Conservation (phyloP, 2,113 vertebrate species). For the Paratilapia polleni region DNA sequence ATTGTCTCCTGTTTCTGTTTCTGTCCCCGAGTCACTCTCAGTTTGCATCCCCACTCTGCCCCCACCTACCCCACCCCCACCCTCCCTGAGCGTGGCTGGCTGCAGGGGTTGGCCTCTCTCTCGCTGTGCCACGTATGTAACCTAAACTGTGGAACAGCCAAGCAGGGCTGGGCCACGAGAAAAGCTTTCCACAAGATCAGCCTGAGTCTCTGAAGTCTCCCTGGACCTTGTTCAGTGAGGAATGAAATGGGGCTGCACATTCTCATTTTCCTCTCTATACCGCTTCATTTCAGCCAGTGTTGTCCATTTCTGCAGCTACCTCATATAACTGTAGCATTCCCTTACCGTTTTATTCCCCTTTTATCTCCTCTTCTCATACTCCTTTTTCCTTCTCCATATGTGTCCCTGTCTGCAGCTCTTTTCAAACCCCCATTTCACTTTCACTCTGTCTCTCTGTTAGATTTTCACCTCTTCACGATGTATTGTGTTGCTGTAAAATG, state of each 20-base stretch:
- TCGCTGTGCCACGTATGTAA: slow-evolving; percentile 64
- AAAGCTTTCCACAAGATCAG: slow-evolving; percentile 51
- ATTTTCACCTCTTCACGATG: slow-evolving; percentile 18
- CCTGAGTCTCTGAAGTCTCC: slow-evolving; percentile 25
- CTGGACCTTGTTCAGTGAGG: slow-evolving; percentile 34
- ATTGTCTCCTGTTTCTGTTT: slow-evolving; percentile 28
- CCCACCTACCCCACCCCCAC: neutral
- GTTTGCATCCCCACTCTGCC: slow-evolving; percentile 19
- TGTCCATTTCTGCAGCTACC: slow-evolving; percentile 1
- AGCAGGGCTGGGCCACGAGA: slow-evolving; percentile 39
- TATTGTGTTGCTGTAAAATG: slow-evolving; percentile 51
- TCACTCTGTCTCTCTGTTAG: slow-evolving; percentile 10
- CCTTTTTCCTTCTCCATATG: neutral
- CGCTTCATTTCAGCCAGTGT: neutral
- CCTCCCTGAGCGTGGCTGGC: slow-evolving; percentile 26
- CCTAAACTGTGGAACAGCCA: slow-evolving; percentile 53
- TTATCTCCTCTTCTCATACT: neutral
- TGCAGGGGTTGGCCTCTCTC: slow-evolving; percentile 44
- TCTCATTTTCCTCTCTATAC: slow-evolving; percentile 23
- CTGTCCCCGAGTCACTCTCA: slow-evolving; percentile 24
- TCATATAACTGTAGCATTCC: neutral
- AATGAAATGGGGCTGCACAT: slow-evolving; percentile 27
- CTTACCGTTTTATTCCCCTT: neutral
- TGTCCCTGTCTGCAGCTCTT: neutral
- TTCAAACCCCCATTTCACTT: slow-evolving; percentile 10